phyloP scores from a whole-genome alignment of 2,888 invertebrate species.

The Podotricha telesiphe region DNA sequence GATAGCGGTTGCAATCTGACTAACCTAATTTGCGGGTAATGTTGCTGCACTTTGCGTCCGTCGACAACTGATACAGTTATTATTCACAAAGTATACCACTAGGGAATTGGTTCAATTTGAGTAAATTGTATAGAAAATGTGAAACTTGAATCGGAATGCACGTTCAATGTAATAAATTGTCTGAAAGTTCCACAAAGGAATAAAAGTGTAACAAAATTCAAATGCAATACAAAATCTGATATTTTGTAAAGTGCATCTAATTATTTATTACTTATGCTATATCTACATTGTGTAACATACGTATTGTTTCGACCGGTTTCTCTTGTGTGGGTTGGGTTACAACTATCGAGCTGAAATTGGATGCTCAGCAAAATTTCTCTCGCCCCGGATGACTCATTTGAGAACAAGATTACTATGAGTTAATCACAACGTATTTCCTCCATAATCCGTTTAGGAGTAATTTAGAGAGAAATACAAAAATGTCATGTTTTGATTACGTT shows the following conservation, averaged over 20 bases:
- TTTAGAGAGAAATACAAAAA: background rate
- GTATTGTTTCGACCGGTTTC: conserved; percentile 49
- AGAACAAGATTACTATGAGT: conserved; percentile 31
- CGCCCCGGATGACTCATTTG: conserved; percentile 66
- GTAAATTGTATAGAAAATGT: conserved; percentile 47
- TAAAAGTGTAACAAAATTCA: conserved; percentile 32
- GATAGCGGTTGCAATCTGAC: conserved; percentile 68
- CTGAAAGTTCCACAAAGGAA: conserved; percentile 39
- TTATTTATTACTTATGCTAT: conserved; percentile 35
- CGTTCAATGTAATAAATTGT: conserved; percentile 38
- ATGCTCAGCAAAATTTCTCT: conserved; percentile 63
- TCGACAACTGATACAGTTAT: conserved; percentile 62
- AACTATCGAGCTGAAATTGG: conserved; percentile 49
- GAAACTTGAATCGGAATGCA: conserved; percentile 40
- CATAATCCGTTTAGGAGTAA: background rate
- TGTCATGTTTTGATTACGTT: background rate
- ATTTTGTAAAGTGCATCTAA: conserved; percentile 41
- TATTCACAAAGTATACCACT: conserved; percentile 60
- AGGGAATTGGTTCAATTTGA: conserved; percentile 53
- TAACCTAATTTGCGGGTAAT: conserved; percentile 72
- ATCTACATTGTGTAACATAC: conserved; percentile 35
- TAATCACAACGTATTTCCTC: conserved; percentile 13
- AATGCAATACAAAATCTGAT: conserved; percentile 36
- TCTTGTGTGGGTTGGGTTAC: conserved; percentile 46
- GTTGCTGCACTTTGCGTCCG: conserved; percentile 64